Evolutionary conservation across 2,113 vertebrate species (phyloP).

Genomic region (Irena cyanogastra): DNA sequence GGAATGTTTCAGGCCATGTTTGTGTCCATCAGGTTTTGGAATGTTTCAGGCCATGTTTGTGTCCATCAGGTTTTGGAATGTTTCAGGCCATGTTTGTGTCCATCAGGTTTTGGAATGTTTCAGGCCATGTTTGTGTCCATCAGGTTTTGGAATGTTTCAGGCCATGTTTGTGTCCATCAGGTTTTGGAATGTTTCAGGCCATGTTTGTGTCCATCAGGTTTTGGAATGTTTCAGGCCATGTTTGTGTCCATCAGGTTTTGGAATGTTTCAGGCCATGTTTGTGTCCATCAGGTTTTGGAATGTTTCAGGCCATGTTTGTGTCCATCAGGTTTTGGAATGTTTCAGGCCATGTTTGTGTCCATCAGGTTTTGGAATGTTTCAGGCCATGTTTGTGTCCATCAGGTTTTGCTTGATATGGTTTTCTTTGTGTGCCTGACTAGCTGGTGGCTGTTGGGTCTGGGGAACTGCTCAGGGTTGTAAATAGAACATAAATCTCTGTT

Average conservation of each 20-base stretch:
- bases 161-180: accelerated
- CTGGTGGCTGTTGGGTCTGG: background rate
- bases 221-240: background rate
- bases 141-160: background rate
- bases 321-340: accelerated
- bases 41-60: no score
- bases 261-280: no score
- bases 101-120: accelerated
- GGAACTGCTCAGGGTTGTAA: background rate
- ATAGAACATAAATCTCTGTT: background rate
- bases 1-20: background rate
- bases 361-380: background rate
- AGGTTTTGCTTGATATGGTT: accelerated
- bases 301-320: background rate
- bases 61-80: background rate
- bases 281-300: background rate
- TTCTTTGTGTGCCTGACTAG: background rate
- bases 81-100: background rate
- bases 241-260: accelerated
- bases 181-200: no score
- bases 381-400: background rate
- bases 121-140: no score
- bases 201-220: no score
- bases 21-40: accelerated
- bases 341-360: background rate